Conservation (phyloP, 2,888 invertebrate genomes). For the Scrobipalpa costella region DNA sequence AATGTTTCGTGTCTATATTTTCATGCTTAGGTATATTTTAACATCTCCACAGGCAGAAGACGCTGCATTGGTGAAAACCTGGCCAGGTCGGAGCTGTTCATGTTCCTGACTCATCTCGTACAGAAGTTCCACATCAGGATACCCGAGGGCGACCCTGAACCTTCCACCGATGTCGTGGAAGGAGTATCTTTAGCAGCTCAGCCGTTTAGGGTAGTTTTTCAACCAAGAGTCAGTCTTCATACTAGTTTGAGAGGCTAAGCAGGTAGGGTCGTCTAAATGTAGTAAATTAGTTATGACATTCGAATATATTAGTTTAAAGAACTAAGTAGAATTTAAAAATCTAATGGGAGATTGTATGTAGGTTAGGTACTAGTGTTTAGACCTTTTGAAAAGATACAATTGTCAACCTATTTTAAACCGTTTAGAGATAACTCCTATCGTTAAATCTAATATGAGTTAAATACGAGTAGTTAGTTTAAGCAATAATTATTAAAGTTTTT, state of each 20-base stretch:
- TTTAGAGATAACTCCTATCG: too few relatives aligned
- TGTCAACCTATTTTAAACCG: too few relatives aligned
- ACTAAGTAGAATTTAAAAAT: too few relatives aligned
- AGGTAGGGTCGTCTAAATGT: background rate
- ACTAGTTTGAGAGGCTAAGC: background rate
- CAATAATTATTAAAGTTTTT: too few relatives aligned
- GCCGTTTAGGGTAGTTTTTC: constrained; percentile 72
- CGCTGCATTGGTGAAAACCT: constrained; percentile 91
- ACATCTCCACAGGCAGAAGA: constrained; percentile 80
- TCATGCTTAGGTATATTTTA: too few relatives aligned
- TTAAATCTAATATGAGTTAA: too few relatives aligned
- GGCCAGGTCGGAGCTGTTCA: constrained; percentile 86
- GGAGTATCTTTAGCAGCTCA: constrained; percentile 81
- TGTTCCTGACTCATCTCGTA: constrained; percentile 86
- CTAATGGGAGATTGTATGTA: too few relatives aligned
- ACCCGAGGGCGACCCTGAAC: constrained; percentile 62
- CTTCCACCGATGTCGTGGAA: constrained; percentile 73
- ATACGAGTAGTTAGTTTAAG: too few relatives aligned
- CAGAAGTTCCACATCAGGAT: constrained; percentile 82
- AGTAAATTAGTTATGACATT: background rate
- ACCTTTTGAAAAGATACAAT: too few relatives aligned
- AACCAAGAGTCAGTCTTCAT: constrained; percentile 37
- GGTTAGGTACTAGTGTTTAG: too few relatives aligned
- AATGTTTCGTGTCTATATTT: too few relatives aligned
- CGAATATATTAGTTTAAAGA: too few relatives aligned